Base-by-base conservation (phyloP, 2,113 vertebrate species). In the Hydrolagus affinis region DNA sequence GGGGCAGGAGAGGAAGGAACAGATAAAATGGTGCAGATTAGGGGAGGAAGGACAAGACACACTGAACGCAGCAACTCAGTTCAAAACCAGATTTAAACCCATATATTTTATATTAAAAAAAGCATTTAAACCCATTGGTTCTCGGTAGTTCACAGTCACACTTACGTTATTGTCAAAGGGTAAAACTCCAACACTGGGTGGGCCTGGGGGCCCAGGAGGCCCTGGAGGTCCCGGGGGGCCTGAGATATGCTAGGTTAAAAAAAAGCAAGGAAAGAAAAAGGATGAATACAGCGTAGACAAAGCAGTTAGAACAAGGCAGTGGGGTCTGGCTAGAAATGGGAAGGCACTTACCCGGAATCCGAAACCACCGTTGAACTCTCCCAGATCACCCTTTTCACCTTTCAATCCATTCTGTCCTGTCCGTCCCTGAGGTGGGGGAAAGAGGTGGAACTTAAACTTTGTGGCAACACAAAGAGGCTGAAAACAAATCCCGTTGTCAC, bases 371-470 rank as follows among this genome's bases (percentile, higher is more conserved):
- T 91, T 89, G 70, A 87, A 8, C 0, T 93, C 90, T 0, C 87
- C 88, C 0, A 94, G 89, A 21, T 98, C 96, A 1, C 97, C 97
- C 87, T 95, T 98, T 88, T 97, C 95, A 0, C 98, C 98, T 89
- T 94, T 96, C 89, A 90, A 85, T 2, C 97, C 98, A 0, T 98
- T 97, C 88, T 98, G 91, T 62, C 98, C 97, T 0, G 97, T 96
- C 14, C 98, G 97, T 72, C 98, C 97, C 98, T 99, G 69, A 8
- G 25, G 25, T 4, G 28, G 71, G n/a, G 15, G 12, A 60, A 44
- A 56, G 17, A 23, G 14, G 12, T 8, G 71, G n/a, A 73, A 8
- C 2, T 85, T 71, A 85, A 44, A 85, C 14, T 1, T 59, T 14
- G 8, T 44, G 44, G 44, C 44, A 72, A 69, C 0, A 19, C 9